Percentiles rank a stretch among this genome's conserved stretches.
These are phyloP conservation scores for Apeira syringaria DNA, from an alignment of 2,888 invertebrate genomes.

Conservation along the genomic window DNA sequence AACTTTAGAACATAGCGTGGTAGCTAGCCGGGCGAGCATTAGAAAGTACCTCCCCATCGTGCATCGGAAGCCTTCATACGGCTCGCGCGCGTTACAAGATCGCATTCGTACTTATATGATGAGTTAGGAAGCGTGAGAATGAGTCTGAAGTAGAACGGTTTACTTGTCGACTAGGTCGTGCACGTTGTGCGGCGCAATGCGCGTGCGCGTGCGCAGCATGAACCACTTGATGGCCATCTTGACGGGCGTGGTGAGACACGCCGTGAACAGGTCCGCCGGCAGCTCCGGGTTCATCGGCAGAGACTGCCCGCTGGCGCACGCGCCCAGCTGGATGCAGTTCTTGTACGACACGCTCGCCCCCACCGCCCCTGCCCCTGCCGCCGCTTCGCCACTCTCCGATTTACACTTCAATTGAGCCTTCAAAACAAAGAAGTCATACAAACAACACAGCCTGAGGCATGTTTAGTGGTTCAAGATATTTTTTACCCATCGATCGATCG, in stretches of 20 bases:
- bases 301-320: constrained; percentile 96
- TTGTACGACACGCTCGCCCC: constrained; percentile 84
- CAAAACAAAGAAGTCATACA: too few relatives aligned
- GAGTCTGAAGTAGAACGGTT: constrained; percentile 44
- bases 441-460: too few relatives aligned
- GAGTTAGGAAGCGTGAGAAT: too few relatives aligned
- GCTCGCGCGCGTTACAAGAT: too few relatives aligned
- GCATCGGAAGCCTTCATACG: too few relatives aligned
- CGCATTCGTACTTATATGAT: too few relatives aligned
- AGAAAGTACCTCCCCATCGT: too few relatives aligned
- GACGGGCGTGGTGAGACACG: constrained; percentile 99
- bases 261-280: constrained; percentile 98
- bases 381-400: constrained; percentile 24
- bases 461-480: too few relatives aligned
- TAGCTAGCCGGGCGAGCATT: too few relatives aligned
- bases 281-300: constrained; percentile 98
- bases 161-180: constrained; percentile 96
- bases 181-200: constrained; percentile 91
- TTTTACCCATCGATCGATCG: too few relatives aligned
- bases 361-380: constrained; percentile 51
- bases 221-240: constrained; percentile 98
- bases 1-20: too few relatives aligned
- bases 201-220: constrained; percentile 91
- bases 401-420: constrained; percentile 13
- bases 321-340: constrained; percentile 98